Evolutionary conservation across 2,113 vertebrate species (phyloP).

Genomic region (Stomatorhinus ivindoensis): DNA sequence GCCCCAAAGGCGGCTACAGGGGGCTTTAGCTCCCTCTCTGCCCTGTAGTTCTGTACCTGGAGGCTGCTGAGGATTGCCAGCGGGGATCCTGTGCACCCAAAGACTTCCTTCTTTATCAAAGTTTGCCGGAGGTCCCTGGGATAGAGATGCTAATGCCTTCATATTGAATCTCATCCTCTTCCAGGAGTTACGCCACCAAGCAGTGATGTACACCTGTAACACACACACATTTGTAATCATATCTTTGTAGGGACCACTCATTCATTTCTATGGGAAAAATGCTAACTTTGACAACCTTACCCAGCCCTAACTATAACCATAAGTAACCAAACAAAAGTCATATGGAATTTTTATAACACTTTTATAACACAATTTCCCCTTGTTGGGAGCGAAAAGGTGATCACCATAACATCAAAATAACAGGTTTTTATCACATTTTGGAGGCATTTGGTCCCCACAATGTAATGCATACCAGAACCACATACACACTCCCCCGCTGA

Average conservation of each 20-base stretch:
- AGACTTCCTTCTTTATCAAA: constrained; percentile 23
- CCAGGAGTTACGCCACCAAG: not conserved
- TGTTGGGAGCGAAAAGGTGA: not conserved
- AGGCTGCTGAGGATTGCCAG: not conserved
- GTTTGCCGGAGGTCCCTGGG: constrained; percentile 8
- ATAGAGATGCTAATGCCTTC: not conserved
- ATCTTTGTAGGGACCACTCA: not conserved
- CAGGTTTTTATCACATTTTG: not conserved
- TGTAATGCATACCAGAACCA: not conserved
- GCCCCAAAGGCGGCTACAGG: not conserved
- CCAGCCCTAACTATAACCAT: not conserved
- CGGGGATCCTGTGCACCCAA: not conserved
- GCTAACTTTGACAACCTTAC: not conserved
- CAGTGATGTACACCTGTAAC: not conserved
- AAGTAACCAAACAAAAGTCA: not conserved
- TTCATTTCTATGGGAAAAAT: too few relatives aligned
- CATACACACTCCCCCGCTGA: not conserved
- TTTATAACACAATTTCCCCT: not conserved
- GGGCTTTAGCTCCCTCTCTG: not conserved
- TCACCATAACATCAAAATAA: not conserved
- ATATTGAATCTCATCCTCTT: constrained; percentile 12
- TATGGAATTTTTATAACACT: not conserved
- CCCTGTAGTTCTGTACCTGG: not conserved
- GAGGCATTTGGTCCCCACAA: not conserved
- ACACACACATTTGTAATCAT: not conserved